Evolutionary conservation across 2,797 vertebrate genomes (phyloP).

Genomic region (Halcyon leucocephala): DNA sequence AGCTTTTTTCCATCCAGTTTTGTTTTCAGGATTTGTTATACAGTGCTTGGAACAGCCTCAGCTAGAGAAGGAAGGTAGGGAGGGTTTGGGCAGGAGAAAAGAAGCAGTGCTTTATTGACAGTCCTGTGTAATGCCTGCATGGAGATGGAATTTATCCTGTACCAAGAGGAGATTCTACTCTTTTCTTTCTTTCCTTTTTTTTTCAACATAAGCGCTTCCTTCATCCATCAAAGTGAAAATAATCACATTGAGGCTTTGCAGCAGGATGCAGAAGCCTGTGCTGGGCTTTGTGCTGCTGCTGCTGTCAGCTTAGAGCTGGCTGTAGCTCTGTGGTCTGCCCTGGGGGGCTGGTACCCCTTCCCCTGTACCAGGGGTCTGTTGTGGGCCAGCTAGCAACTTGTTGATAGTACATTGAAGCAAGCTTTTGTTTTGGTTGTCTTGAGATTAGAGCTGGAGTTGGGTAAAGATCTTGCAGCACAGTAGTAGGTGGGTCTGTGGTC

Average conservation of each 20-base stretch:
- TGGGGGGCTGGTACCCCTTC: background rate
- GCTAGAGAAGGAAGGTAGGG: background rate
- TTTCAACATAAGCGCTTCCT: background rate
- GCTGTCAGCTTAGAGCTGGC: background rate
- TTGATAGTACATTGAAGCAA: background rate
- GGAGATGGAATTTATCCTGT: background rate
- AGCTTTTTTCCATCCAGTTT: background rate
- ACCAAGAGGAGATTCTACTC: background rate
- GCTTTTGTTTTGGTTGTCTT: background rate
- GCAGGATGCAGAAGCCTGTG: background rate
- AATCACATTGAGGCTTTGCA: fast-evolving
- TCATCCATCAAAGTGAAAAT: background rate
- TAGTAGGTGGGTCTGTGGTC: no score
- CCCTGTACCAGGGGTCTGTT: background rate
- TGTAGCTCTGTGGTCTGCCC: no score
- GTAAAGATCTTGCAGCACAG: no score
- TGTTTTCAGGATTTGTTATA: background rate
- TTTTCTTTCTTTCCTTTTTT: background rate
- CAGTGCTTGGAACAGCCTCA: background rate
- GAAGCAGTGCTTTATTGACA: background rate
- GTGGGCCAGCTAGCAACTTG: no score
- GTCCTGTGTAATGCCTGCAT: fast-evolving
- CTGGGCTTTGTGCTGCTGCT: background rate
- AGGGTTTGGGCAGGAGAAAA: background rate
- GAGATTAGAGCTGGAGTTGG: background rate